Base-by-base conservation (phyloP, 2,113 vertebrate genomes). In the Centropristis striata region DNA sequence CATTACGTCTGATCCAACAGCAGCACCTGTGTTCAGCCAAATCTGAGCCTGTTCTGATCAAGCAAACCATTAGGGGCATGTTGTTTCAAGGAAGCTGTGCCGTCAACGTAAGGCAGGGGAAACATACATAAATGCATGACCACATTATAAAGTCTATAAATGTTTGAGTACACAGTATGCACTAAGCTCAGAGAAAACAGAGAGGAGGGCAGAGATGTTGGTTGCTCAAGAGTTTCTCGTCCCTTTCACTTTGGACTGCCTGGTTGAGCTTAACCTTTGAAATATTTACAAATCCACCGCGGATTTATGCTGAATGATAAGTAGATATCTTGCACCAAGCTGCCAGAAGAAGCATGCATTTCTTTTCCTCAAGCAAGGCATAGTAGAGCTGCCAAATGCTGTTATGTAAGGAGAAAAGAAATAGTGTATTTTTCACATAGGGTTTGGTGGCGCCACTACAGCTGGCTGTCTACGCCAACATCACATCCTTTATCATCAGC, bases 111-210 rank as follows among this genome's bases (percentile, higher is more conserved):
- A 25, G 50, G 68, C 53, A 25, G 47, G 64, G n/a, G 53, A 69
- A 78, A 74, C 86, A 86, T 90, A 58, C 83, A 90, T 89, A 91
- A 86, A 92, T 91, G 71, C 77, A 92, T 82, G 67, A 79, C 81
- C 82, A 23, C 80, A 82, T 80, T 53, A 87, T 83, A 83, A 88
- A 88, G 68, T 83, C 84, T 81, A 86, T 89, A 89, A 89, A 92
- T 92, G 86, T 91, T 90, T 90, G 83, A 87, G 78, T 25, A 78
- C 80, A 79, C 76, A 46, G 79, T 71, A 39, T 59, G 76, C 41
- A 39, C 61, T 23, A 5, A 77, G 80, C 74, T 50, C 76, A 15
- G 61, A 77, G 69, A 72, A 87, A 75, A 80, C 37, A 53, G 46
- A 57, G 9, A 11, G 27, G 50, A 79, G 66, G 58, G 60, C 75